These are phyloP conservation scores for Eulemur rufifrons DNA, from an alignment of 2,113 vertebrate genomes.

Conservation along the genomic window DNA sequence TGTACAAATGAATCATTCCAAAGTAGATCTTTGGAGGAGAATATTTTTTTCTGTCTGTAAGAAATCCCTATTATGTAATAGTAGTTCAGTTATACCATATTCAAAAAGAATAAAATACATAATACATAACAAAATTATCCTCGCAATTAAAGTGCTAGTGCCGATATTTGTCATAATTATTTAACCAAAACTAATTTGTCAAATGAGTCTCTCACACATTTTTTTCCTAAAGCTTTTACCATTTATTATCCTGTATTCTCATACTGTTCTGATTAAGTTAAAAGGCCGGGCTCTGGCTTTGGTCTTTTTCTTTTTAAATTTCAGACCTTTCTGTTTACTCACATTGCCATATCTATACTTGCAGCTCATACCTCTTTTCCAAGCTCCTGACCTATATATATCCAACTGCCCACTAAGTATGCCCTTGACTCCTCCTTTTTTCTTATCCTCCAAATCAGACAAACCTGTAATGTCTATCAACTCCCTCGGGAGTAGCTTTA, in stretches of 20 bases:
- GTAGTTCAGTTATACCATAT: background rate
- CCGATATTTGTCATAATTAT: background rate
- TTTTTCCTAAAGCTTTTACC: constrained; percentile 2
- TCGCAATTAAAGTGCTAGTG: background rate
- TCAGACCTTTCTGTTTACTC: background rate
- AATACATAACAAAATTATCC: constrained; percentile 1
- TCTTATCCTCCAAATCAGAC: background rate
- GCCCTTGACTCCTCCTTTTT: background rate
- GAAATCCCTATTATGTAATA: background rate
- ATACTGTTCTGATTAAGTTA: background rate
- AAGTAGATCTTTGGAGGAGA: background rate
- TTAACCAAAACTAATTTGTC: background rate
- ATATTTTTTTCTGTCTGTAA: constrained; percentile 7
- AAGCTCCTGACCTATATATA: background rate
- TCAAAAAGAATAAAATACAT: constrained; percentile 4
- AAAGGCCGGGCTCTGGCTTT: background rate
- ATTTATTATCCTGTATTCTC: constrained; percentile 1
- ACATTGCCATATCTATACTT: background rate
- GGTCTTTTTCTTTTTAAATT: background rate
- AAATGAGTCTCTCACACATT: background rate
- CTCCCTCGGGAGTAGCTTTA: background rate
- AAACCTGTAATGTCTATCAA: background rate
- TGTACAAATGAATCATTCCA: constrained; percentile 39
- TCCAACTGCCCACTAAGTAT: background rate
- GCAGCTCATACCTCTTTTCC: background rate